Percentiles rank a stretch among this genome's conserved stretches.
phyloP scores from a whole-genome alignment of 2,888 invertebrate genomes.

The Pilophorus perplexus region DNA sequence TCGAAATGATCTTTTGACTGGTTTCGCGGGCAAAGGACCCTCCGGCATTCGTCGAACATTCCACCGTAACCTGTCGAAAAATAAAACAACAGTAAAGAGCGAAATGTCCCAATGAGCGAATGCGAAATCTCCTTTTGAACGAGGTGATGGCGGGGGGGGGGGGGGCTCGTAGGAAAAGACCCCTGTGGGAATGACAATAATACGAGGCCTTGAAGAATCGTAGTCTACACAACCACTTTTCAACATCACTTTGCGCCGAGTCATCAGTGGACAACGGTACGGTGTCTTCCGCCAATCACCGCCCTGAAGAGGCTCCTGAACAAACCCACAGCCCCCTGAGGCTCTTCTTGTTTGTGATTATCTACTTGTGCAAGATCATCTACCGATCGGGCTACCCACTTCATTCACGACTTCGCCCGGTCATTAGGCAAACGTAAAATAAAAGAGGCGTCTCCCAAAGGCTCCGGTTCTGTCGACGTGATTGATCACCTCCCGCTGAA shows the following conservation, averaged over 20 bases:
- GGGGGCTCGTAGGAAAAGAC: too few relatives aligned
- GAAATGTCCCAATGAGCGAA: constrained; percentile 13
- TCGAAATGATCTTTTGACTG: too few relatives aligned
- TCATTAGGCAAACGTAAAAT: constrained; percentile 21
- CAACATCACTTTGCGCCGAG: constrained; percentile 17
- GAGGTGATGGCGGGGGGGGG: background rate
- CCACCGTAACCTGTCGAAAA: too few relatives aligned
- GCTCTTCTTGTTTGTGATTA: constrained; percentile 30
- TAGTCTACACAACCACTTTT: constrained; percentile 32
- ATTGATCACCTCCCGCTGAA: constrained; percentile 21
- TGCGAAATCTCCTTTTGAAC: constrained; percentile 9
- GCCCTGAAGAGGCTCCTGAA: constrained; percentile 17
- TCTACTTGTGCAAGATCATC: constrained; percentile 38
- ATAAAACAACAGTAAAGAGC: too few relatives aligned
- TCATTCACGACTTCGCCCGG: constrained; percentile 34
- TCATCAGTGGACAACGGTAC: constrained; percentile 31
- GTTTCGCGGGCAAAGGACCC: too few relatives aligned
- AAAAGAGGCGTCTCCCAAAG: too few relatives aligned
- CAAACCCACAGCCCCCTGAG: constrained; percentile 24
- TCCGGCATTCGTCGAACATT: too few relatives aligned
- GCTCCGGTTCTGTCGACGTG: constrained; percentile 15
- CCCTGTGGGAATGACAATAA: constrained; percentile 30
- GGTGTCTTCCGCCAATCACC: constrained; percentile 16
- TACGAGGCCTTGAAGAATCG: constrained; percentile 17
- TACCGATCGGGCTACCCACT: constrained; percentile 28